These are phyloP conservation scores for Neosalanx taihuensis DNA, from an alignment of 2,797 vertebrate species.

Conservation along the genomic window DNA sequence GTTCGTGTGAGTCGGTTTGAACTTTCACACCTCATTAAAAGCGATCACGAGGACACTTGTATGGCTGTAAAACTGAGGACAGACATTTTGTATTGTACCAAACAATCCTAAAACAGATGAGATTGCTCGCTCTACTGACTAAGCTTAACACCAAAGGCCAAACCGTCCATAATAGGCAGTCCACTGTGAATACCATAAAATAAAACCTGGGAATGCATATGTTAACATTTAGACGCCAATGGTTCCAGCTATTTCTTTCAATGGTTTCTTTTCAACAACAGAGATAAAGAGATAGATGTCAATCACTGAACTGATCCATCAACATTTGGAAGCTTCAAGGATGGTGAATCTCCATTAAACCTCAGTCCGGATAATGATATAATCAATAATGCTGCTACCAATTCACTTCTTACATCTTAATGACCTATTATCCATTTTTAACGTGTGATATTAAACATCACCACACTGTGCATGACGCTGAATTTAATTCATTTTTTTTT, in stretches of 20 bases:
- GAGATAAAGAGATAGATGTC: too few relatives aligned
- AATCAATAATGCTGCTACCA: too few relatives aligned
- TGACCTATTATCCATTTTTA: too few relatives aligned
- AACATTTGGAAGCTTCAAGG: too few relatives aligned
- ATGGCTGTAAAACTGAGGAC: conserved; percentile 45
- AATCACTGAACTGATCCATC: conserved; percentile 28
- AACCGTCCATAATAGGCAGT: conserved; percentile 48
- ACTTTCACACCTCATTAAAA: conserved; percentile 63
- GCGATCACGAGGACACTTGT: conserved; percentile 42
- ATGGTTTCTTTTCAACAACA: conserved; percentile 36
- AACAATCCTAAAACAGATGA: conserved; percentile 57
- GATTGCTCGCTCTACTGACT: conserved; percentile 49
- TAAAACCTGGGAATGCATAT: conserved; percentile 45
- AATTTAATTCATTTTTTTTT: too few relatives aligned
- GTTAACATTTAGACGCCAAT: conserved; percentile 57
- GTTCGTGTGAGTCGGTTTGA: conserved; percentile 38
- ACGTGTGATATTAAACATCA: too few relatives aligned
- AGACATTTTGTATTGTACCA: conserved; percentile 49
- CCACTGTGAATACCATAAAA: conserved; percentile 42
- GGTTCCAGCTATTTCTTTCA: conserved; percentile 36
- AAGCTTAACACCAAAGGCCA: conserved; percentile 46
- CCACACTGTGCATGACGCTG: too few relatives aligned
- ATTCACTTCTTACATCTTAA: too few relatives aligned
- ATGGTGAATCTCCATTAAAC: too few relatives aligned
- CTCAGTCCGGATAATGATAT: too few relatives aligned